Evolutionary conservation across 2,888 invertebrate species (phyloP).

Genomic region (Zygothrica quintamaculata): DNA sequence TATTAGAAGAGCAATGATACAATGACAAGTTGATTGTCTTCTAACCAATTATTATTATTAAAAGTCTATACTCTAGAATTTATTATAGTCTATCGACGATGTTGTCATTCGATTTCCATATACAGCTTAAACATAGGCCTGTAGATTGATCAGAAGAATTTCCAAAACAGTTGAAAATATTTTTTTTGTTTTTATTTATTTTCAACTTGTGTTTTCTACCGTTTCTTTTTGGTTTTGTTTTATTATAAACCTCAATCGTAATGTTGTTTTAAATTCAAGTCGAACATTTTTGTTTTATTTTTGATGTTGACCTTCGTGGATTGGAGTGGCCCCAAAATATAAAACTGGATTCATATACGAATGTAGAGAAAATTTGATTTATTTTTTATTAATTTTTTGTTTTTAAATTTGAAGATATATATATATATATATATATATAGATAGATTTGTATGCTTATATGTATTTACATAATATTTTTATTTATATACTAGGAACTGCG

Average conservation of each 20-base stretch:
- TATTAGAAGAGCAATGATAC: too few species aligned
- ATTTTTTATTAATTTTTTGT: constrained; percentile 23
- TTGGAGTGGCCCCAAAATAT: constrained; percentile 18
- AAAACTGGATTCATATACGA: constrained; percentile 63
- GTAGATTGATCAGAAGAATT: too few species aligned
- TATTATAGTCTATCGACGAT: constrained; percentile 40
- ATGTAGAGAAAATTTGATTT: constrained; percentile 29
- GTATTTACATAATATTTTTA: not conserved
- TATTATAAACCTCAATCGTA: constrained; percentile 11
- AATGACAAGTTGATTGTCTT: too few species aligned
- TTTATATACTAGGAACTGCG: constrained; percentile 87
- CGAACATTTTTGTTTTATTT: constrained; percentile 35
- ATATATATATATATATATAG: constrained; percentile 2
- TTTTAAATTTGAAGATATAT: not conserved
- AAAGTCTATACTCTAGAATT: too few species aligned
- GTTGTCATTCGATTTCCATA: constrained; percentile 55
- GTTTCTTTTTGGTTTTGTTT: constrained; percentile 13
- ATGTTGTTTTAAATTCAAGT: constrained; percentile 33
- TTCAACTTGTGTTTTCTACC: constrained; percentile 37
- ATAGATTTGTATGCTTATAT: not conserved
- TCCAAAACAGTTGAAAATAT: not conserved
- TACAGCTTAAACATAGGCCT: constrained; percentile 18
- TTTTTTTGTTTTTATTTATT: constrained; percentile 21
- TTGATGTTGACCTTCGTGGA: constrained; percentile 56
- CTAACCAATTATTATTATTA: too few species aligned